Percentiles rank a stretch among this genome's conserved stretches.
Conservation (phyloP, 2,888 invertebrate species). For the Iphiclides podalirius region DNA sequence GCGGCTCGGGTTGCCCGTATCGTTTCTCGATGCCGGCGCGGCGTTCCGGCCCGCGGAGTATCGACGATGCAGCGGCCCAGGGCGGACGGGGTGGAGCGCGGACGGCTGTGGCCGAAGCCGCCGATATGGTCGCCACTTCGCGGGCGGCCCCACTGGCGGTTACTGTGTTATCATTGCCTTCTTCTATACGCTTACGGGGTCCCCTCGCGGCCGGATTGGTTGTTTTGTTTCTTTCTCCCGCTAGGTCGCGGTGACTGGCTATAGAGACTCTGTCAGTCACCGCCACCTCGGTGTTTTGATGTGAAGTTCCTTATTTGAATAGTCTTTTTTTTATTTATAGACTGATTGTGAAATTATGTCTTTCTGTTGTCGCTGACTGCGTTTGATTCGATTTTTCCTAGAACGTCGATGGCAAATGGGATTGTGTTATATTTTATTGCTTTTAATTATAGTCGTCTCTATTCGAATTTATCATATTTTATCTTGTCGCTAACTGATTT, state of each 20-base stretch:
- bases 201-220: not conserved
- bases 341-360: too few species aligned
- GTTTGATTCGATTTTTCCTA: too few species aligned
- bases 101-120: slow-evolving; percentile 39
- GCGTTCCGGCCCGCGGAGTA: slow-evolving; percentile 44
- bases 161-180: slow-evolving; percentile 75
- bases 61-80: slow-evolving; percentile 56
- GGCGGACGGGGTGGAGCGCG: slow-evolving; percentile 44
- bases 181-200: slow-evolving; percentile 34
- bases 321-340: too few species aligned
- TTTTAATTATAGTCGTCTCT: too few species aligned
- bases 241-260: too few species aligned
- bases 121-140: slow-evolving; percentile 65
- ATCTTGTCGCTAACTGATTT: not conserved
- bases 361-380: too few species aligned
- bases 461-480: not conserved
- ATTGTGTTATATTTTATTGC: too few species aligned
- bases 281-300: too few species aligned
- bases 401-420: too few species aligned
- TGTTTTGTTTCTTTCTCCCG: too few species aligned
- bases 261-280: too few species aligned
- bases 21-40: slow-evolving; percentile 59
- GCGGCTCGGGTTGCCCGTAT: slow-evolving; percentile 60
- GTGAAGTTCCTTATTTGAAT: too few species aligned
- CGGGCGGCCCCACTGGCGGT: slow-evolving; percentile 76